These are phyloP conservation scores for Drosophila nigricruria DNA, from an alignment of 2,888 invertebrate species.

Conservation along the genomic window DNA sequence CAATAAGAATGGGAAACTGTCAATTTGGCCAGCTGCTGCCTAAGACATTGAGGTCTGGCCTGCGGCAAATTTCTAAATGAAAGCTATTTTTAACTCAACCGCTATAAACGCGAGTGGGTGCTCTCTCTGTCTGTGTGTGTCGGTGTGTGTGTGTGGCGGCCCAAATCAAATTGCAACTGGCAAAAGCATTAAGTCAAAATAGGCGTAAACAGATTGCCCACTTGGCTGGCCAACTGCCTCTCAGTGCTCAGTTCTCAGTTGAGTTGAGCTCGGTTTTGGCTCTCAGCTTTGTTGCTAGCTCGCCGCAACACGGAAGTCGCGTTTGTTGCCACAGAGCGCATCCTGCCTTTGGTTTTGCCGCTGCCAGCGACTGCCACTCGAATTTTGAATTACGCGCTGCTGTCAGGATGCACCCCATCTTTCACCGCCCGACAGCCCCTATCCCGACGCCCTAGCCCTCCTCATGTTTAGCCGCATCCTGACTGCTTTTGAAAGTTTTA, in stretches of 20 bases:
- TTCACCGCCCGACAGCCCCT: not conserved
- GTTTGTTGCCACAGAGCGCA: conserved; percentile 65
- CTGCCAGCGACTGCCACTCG: conserved; percentile 65
- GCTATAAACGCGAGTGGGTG: conserved; percentile 10
- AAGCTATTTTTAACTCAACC: conserved; percentile 50
- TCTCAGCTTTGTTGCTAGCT: conserved; percentile 23
- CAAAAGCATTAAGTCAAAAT: conserved; percentile 57
- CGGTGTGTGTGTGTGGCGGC: conserved; percentile 11
- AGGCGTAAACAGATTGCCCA: conserved; percentile 64
- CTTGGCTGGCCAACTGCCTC: conserved; percentile 37
- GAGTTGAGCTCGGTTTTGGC: conserved; percentile 4
- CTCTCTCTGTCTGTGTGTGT: not conserved
- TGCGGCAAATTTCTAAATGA: conserved; percentile 49
- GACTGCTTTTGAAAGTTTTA: conserved; percentile 73
- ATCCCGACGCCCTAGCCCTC: not conserved
- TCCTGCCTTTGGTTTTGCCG: conserved; percentile 54
- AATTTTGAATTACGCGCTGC: conserved; percentile 74
- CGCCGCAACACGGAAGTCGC: conserved; percentile 67
- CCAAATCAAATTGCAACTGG: conserved; percentile 52
- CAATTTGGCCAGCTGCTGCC: conserved; percentile 35
- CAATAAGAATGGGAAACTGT: conserved; percentile 18
- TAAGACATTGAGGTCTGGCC: conserved; percentile 7
- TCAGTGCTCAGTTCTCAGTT: conserved; percentile 9
- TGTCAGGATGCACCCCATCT: conserved; percentile 26
- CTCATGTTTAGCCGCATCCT: conserved; percentile 72